Evolutionary conservation across 1,140 invertebrate genomes (phyloP).

Genomic region (Diplogasteroides magnus): DNA sequence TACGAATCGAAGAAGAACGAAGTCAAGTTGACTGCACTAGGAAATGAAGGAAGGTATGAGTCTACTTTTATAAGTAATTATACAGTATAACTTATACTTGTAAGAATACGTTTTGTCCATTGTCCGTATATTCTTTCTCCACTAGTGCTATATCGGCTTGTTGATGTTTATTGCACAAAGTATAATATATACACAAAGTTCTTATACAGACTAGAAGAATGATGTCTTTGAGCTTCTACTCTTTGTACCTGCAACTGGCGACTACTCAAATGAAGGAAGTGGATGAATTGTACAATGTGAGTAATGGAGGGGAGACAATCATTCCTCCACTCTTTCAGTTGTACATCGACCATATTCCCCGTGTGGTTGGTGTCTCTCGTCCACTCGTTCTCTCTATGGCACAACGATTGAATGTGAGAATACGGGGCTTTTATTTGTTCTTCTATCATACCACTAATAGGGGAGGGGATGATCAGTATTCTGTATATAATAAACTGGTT

Average conservation of each 20-base stretch:
- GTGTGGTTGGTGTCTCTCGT: constrained; percentile 34
- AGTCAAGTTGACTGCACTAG: constrained; percentile 34
- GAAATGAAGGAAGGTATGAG: constrained; percentile 16
- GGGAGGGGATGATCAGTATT: no score
- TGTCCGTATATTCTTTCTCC: no score
- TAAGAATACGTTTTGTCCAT: no score
- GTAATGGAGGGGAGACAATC: background rate
- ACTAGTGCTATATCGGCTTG: no score
- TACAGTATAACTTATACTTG: background rate
- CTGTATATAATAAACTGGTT: no score
- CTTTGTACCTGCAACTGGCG: constrained; percentile 14
- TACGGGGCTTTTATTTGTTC: no score
- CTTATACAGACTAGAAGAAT: background rate
- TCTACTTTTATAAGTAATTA: background rate
- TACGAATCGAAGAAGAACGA: constrained; percentile 31
- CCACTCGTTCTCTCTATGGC: constrained; percentile 4
- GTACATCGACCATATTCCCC: constrained; percentile 27
- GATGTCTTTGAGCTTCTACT: constrained; percentile 28
- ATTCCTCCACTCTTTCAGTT: background rate
- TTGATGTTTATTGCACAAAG: no score
- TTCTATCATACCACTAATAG: no score
- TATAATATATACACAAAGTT: no score
- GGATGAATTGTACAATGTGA: background rate
- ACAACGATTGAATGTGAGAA: no score
- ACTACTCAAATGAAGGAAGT: background rate